A percentile compares a stretch with the other conserved stretches of the same genome.
Evolutionary conservation across 2,797 vertebrate species (phyloP).

Genomic region (Danio tinwini): DNA sequence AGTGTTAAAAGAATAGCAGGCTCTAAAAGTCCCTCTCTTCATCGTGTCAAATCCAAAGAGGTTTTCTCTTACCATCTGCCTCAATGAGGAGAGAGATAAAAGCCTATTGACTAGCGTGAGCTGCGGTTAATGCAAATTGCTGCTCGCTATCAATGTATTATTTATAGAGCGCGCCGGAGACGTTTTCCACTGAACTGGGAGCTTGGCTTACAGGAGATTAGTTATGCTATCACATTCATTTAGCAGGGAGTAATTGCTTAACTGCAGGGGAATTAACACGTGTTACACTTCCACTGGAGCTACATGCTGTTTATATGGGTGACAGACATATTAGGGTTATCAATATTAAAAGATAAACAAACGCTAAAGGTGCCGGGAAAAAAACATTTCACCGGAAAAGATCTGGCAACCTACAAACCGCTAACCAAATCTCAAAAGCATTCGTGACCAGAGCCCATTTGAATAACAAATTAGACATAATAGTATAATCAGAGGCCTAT

Average conservation of each 20-base stretch:
- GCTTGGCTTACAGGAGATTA: conserved; percentile 85
- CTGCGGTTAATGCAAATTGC: conserved; percentile 83
- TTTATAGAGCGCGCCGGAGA: conserved; percentile 78
- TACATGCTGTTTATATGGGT: conserved; percentile 50
- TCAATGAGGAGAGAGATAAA: conserved; percentile 79
- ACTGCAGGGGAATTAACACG: conserved; percentile 79
- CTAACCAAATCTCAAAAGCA: conserved; percentile 49
- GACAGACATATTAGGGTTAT: conserved; percentile 51
- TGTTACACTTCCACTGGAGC: conserved; percentile 70
- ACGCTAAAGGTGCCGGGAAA: conserved; percentile 22
- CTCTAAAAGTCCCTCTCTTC: conserved; percentile 61
- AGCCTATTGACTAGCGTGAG: conserved; percentile 78
- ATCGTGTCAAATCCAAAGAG: conserved; percentile 69
- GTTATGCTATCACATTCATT: conserved; percentile 81
- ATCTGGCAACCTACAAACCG: conserved; percentile 37
- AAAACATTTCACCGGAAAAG: conserved; percentile 31
- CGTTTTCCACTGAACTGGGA: conserved; percentile 80
- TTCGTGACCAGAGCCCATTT: conserved; percentile 41
- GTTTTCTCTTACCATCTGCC: conserved; percentile 72
- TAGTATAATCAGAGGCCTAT: conserved; percentile 45
- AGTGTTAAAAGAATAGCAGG: conserved; percentile 38
- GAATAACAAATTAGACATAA: conserved; percentile 51
- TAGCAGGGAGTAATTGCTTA: conserved; percentile 82
- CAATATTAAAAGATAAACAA: conserved; percentile 53
- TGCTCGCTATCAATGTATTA: conserved; percentile 79